Conservation (phyloP, 2,113 vertebrate genomes). For the Caracal caracal region DNA sequence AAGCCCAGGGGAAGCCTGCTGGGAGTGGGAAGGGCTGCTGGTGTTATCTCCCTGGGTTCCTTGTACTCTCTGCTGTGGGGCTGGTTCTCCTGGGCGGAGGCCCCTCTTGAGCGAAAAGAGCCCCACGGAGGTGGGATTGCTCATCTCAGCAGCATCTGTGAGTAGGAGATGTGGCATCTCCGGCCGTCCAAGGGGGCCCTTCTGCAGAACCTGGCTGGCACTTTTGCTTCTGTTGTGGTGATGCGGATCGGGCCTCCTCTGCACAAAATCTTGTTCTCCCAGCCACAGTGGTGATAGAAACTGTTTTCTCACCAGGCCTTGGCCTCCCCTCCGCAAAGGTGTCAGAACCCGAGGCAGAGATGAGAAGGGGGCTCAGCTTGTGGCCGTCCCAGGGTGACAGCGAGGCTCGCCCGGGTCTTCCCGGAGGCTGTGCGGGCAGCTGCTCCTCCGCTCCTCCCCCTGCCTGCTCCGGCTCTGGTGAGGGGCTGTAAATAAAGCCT, state of each 20-base stretch:
- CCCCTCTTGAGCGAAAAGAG: neutral
- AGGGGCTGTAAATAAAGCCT: conserved; percentile 73
- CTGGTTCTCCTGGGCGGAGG: neutral
- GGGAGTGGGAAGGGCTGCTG: neutral
- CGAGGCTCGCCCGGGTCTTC: neutral
- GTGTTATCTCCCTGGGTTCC: neutral
- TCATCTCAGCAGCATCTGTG: neutral
- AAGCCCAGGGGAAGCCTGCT: neutral
- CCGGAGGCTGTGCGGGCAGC: neutral
- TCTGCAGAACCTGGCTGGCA: neutral
- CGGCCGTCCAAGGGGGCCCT: neutral
- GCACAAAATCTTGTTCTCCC: neutral
- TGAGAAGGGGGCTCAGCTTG: neutral
- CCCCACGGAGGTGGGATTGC: neutral
- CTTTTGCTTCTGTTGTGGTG: no score
- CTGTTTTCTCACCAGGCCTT: conserved; percentile 25
- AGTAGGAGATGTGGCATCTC: neutral
- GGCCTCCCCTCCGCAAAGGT: neutral
- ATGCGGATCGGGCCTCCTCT: neutral
- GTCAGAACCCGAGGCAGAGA: conserved; percentile 23
- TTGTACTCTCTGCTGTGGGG: neutral
- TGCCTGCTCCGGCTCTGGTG: neutral
- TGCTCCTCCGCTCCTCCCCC: conserved; percentile 31
- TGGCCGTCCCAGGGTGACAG: neutral
- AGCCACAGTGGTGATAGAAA: neutral